These are phyloP conservation scores for Zaprionus africanus DNA, from an alignment of 1,140 invertebrate species.

Conservation along the genomic window DNA sequence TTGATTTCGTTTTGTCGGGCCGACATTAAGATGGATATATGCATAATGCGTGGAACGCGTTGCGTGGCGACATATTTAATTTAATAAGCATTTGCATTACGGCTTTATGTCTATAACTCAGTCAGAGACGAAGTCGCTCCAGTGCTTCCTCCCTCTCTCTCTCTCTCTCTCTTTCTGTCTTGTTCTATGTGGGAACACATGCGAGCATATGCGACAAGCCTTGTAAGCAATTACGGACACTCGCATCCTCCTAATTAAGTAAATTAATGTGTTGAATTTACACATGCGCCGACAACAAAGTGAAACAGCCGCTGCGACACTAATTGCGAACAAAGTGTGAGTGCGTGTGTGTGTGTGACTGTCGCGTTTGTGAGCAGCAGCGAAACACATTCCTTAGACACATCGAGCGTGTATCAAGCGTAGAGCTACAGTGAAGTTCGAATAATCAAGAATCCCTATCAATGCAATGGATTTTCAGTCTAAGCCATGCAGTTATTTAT, in stretches of 20 bases:
- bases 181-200: conserved; percentile 50
- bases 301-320: conserved; percentile 79
- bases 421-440: conserved; percentile 9
- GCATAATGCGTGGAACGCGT: conserved; percentile 29
- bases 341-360: conserved; percentile 9
- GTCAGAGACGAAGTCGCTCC: not conserved
- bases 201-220: conserved; percentile 66
- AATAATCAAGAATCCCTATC: not conserved
- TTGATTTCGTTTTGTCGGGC: conserved; percentile 10
- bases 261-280: conserved; percentile 79
- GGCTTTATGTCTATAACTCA: conserved; percentile 43
- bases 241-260: conserved; percentile 77
- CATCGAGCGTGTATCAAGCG: conserved; percentile 2
- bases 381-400: conserved; percentile 20
- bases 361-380: conserved; percentile 8
- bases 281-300: conserved; percentile 67
- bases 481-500: not conserved
- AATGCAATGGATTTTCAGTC: not conserved
- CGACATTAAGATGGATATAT: conserved; percentile 45
- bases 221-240: conserved; percentile 79
- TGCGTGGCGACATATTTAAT: conserved; percentile 70
- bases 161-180: not conserved
- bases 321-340: conserved; percentile 76
- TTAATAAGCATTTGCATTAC: conserved; percentile 75
- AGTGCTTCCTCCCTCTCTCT: not conserved